Percentiles rank a stretch among this genome's conserved stretches.
Evolutionary conservation across 2,888 invertebrate genomes (phyloP).

Genomic region (Reticulitermes lucifugus): DNA sequence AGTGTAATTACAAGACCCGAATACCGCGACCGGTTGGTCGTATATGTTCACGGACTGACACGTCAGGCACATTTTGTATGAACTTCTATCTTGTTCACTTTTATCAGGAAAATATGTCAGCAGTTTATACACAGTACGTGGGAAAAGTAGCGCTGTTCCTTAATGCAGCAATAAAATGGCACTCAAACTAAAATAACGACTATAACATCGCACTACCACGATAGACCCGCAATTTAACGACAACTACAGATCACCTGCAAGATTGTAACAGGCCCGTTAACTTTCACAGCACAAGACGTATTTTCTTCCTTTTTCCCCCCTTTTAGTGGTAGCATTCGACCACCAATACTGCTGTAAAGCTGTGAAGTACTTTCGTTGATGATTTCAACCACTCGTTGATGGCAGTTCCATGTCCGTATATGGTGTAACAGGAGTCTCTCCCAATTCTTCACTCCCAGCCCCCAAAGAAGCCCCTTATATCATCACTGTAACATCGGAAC

Average conservation of each 20-base stretch:
- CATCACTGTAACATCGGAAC: not conserved
- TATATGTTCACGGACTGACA: not conserved
- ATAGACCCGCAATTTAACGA: not conserved
- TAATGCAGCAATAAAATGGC: not conserved
- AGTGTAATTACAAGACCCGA: too few relatives aligned
- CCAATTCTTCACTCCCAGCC: not conserved
- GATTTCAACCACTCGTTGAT: not conserved
- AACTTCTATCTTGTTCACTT: not conserved
- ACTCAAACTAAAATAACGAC: not conserved
- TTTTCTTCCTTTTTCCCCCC: not conserved
- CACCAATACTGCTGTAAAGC: not conserved
- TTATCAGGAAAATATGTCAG: not conserved
- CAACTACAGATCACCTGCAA: constrained; percentile 16
- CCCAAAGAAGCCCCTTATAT: not conserved
- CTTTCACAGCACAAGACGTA: not conserved
- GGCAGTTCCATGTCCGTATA: constrained; percentile 7
- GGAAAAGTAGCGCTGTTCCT: not conserved
- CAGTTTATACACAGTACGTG: not conserved
- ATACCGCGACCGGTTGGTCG: not conserved
- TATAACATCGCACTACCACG: not conserved
- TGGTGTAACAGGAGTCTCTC: not conserved
- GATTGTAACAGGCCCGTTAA: not conserved
- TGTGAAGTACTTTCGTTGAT: not conserved
- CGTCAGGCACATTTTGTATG: not conserved
- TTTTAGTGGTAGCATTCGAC: not conserved